phyloP scores from a whole-genome alignment of 2,113 vertebrate genomes.

The Narcine bancroftii region DNA sequence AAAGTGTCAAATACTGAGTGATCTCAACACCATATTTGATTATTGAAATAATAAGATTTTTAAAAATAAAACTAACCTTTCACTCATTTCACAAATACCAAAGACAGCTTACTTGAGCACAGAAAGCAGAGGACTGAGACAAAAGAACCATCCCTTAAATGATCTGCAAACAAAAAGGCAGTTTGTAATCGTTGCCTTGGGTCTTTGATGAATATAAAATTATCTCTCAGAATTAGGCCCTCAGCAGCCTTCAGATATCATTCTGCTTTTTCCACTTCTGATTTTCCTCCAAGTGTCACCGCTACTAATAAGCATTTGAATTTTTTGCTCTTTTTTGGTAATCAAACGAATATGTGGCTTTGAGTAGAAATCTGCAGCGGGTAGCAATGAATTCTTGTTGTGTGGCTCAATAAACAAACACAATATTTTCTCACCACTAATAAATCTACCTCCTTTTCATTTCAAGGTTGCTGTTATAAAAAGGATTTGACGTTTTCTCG shows the following conservation, averaged over 20 bases:
- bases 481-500: background rate
- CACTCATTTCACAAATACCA: background rate
- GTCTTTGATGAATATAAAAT: constrained; percentile 9
- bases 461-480: background rate
- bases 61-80: constrained; percentile 32
- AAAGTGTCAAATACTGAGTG: constrained; percentile 24
- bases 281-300: background rate
- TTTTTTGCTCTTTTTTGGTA: background rate
- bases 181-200: constrained; percentile 27
- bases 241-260: background rate
- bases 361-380: background rate
- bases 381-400: background rate
- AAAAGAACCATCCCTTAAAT: background rate
- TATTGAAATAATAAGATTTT: constrained; percentile 35
- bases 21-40: constrained; percentile 15
- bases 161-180: constrained; percentile 6
- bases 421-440: background rate
- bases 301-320: background rate
- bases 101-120: background rate
- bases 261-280: background rate
- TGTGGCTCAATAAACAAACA: background rate
- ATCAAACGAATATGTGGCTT: background rate
- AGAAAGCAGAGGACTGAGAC: background rate
- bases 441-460: background rate
- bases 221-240: constrained; percentile 14